Evolutionary conservation across 2,797 vertebrate species (phyloP), one percentile per base, ranked within the genome.

Genomic region (Leucoraja ocellata): DNA sequence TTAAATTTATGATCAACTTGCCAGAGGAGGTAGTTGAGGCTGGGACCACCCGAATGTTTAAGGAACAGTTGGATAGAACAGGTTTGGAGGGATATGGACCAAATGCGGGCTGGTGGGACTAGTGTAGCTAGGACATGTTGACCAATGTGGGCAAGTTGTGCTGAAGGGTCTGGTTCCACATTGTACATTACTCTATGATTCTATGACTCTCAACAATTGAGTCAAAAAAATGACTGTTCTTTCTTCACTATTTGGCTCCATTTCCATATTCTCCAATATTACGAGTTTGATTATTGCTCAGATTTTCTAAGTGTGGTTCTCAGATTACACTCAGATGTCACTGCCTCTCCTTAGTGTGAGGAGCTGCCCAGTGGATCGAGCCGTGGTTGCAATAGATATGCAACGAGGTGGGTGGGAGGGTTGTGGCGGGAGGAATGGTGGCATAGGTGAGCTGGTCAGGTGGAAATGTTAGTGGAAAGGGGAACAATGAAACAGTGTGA

Each of bases 261-360:
- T 88, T 88, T 88, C 84, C 68, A 46, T 23, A 58, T 84, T 84
- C 23, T 84, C 81, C 54, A 58, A 39, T 46, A 58, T 58, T 84
- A 25, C 14, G 18, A 88, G 36, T 88, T 88, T 68, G 61, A 36
- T 9, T 14, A 88, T 88, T 86, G 61, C 83, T 78, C 76, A n/a
- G 11, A 78, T 36, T n/a, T 86, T 63, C 58, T 61, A 28, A 86
- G 58, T 63, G 83, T 65, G 25, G 14, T 63, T 58, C 28, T 86
- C 58, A 86, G 83, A n/a, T 28, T 65, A n/a, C 6, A 6, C 83
- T 32, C 83, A 16, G 16, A 63, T 86, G 58, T 86, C 61, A 65
- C 25, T 63, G 58, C 83, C 28, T 86, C 58, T 86, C 28, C 28
- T 65, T 65, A 73, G 68, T 65, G 21, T 46, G 68, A 71, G 88